Conservation (phyloP, 2,797 vertebrate species). For the Chromobotia macracanthus region DNA sequence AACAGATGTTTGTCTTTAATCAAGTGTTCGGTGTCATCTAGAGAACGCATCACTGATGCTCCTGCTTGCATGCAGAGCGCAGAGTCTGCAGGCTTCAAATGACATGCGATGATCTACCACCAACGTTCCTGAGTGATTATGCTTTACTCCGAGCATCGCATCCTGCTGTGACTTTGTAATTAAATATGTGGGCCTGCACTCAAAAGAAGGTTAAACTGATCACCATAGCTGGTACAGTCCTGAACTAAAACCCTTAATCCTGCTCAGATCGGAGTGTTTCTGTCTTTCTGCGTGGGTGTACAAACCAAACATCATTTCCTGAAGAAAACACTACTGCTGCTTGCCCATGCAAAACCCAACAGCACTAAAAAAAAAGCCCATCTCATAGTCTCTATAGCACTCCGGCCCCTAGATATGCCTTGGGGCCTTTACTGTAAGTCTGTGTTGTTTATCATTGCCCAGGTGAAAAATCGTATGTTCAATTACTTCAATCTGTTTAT, state of each 20-base stretch:
- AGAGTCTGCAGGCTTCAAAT: not conserved
- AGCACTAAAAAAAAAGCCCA: too few relatives aligned
- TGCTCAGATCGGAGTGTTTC: not conserved
- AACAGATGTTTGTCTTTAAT: slow-evolving; percentile 27
- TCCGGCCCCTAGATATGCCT: too few relatives aligned
- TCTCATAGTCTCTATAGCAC: too few relatives aligned
- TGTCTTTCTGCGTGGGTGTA: not conserved
- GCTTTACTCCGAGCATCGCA: not conserved
- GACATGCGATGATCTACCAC: not conserved
- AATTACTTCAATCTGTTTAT: too few relatives aligned
- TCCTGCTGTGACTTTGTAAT: not conserved
- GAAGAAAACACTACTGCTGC: not conserved
- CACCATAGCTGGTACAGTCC: not conserved
- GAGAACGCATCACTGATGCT: not conserved
- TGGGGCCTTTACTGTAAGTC: too few relatives aligned
- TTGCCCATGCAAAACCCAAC: too few relatives aligned
- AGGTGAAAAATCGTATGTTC: too few relatives aligned
- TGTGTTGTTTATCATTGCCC: too few relatives aligned
- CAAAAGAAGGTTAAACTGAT: not conserved
- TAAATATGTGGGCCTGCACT: not conserved
- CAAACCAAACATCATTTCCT: not conserved
- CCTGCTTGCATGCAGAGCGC: not conserved
- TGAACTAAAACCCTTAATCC: not conserved
- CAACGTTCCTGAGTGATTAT: not conserved
- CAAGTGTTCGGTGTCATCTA: not conserved